Conservation (phyloP, 1,140 invertebrate genomes). For the Colletes gigas region DNA sequence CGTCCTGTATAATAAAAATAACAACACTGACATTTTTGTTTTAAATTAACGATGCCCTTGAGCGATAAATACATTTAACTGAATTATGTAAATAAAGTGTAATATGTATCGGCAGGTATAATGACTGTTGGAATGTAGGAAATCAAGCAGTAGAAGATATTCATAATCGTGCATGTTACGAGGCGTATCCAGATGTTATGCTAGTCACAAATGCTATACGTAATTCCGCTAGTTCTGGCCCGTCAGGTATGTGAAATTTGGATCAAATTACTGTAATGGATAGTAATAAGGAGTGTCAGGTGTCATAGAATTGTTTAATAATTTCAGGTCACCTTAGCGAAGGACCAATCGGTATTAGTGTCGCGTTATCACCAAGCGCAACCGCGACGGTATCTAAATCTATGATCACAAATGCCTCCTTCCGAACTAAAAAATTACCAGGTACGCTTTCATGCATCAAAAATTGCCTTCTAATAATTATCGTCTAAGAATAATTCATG, state of each 20-base stretch:
- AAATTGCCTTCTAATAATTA: constrained; percentile 17
- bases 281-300: neutral
- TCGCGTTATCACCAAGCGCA: constrained; percentile 89
- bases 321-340: constrained; percentile 86
- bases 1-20: no score
- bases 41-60: no score
- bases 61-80: no score
- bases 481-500: neutral
- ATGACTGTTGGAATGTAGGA: constrained; percentile 87
- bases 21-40: no score
- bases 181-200: constrained; percentile 93
- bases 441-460: constrained; percentile 80
- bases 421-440: constrained; percentile 96
- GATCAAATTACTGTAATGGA: neutral
- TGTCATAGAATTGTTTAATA: neutral
- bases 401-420: constrained; percentile 98
- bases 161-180: constrained; percentile 91
- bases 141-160: constrained; percentile 92
- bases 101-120: constrained; percentile 80
- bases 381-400: constrained; percentile 93
- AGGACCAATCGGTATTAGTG: constrained; percentile 89
- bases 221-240: constrained; percentile 90
- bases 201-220: constrained; percentile 94
- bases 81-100: constrained; percentile 7
- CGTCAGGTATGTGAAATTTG: constrained; percentile 80